Conservation (phyloP, 2,797 vertebrate species). For the Myiotriccus ornatus region DNA sequence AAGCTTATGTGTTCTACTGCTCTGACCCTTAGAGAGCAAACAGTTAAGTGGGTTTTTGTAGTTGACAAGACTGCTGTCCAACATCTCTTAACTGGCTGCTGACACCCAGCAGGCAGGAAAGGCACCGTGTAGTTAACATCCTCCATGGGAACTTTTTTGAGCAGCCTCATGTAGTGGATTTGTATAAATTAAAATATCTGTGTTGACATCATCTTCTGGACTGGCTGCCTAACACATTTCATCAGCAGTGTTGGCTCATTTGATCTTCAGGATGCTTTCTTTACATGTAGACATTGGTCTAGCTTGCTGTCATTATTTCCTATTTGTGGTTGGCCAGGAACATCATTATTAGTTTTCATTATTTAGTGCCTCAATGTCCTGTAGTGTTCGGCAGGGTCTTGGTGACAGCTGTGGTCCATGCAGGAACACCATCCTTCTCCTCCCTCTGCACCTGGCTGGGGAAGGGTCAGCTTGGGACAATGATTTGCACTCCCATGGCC, state of each 20-base stretch:
- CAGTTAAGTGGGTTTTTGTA: background rate
- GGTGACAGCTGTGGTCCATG: background rate
- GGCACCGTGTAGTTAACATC: background rate
- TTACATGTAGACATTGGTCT: background rate
- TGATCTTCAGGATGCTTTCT: background rate
- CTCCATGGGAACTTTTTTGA: accelerated
- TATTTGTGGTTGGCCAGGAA: background rate
- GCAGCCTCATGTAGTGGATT: background rate
- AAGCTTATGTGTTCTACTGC: accelerated
- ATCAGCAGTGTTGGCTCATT: background rate
- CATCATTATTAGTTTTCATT: background rate
- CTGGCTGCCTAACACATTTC: background rate
- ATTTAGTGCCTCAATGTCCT: background rate
- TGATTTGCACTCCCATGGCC: accelerated
- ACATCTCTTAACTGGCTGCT: background rate
- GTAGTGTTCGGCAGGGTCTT: background rate
- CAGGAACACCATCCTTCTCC: background rate
- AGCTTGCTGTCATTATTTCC: accelerated
- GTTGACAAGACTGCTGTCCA: background rate
- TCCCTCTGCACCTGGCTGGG: background rate
- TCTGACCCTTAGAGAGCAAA: background rate
- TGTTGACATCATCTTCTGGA: background rate
- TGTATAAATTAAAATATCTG: background rate
- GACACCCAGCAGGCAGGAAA: background rate
- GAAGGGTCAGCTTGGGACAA: background rate